phyloP scores from a whole-genome alignment of 2,113 vertebrate genomes.

The Sarotherodon lohbergeri region DNA sequence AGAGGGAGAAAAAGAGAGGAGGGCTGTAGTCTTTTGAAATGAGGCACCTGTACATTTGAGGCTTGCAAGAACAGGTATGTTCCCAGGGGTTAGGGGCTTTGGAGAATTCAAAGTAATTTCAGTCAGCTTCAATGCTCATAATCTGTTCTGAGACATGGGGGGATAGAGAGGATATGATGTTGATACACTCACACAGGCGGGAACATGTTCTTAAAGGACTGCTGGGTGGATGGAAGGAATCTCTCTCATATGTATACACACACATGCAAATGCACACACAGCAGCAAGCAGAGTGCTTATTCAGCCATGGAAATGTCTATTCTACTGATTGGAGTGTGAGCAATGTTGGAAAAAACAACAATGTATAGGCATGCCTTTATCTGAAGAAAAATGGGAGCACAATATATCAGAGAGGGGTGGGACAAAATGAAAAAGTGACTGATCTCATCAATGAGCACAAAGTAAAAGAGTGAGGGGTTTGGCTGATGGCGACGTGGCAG shows the following conservation, averaged over 20 bases:
- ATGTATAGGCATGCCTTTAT: background rate
- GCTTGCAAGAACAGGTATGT: constrained; percentile 62
- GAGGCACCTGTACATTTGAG: constrained; percentile 62
- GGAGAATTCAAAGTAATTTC: constrained; percentile 47
- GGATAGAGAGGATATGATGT: constrained; percentile 33
- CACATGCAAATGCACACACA: background rate
- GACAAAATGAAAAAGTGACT: background rate
- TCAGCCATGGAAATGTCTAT: background rate
- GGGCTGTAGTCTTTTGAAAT: constrained; percentile 53
- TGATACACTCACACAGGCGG: constrained; percentile 41
- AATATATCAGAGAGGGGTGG: background rate
- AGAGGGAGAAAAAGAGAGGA: constrained; percentile 15
- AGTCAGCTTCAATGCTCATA: constrained; percentile 27
- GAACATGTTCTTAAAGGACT: constrained; percentile 51
- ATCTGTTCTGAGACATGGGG: constrained; percentile 35
- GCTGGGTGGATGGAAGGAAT: constrained; percentile 46
- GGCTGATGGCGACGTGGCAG: background rate
- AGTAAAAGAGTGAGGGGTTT: background rate
- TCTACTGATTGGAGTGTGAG: background rate
- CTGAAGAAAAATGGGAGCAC: background rate
- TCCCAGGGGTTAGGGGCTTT: constrained; percentile 55
- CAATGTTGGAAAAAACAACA: background rate
- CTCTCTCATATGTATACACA: background rate
- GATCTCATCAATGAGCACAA: background rate
- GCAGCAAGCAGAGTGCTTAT: background rate